Conservation (phyloP, 2,113 vertebrate species). For the Cairina moschata region DNA sequence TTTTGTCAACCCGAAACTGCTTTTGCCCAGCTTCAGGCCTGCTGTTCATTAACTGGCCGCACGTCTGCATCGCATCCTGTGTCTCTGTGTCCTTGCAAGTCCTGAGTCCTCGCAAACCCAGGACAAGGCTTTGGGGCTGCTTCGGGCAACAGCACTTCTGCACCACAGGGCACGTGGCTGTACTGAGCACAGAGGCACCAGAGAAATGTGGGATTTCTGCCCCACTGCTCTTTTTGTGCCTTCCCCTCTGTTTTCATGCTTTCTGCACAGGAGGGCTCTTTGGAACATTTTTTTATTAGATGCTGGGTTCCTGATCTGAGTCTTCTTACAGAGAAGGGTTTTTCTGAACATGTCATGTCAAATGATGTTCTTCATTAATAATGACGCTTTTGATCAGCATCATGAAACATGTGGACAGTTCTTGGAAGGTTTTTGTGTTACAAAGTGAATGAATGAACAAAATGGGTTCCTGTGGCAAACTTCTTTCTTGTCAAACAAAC, state of each 20-base stretch:
- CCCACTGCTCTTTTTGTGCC: not conserved
- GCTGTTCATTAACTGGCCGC: not conserved
- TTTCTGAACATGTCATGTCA: not conserved
- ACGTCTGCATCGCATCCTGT: not conserved
- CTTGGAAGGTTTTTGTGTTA: not conserved
- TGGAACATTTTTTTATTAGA: not conserved
- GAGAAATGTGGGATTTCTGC: not conserved
- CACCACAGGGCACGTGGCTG: not conserved
- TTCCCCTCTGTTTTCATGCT: not conserved
- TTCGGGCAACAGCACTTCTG: not conserved
- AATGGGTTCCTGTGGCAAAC: not conserved
- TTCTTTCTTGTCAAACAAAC: not conserved
- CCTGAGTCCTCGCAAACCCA: not conserved
- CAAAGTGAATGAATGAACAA: not conserved
- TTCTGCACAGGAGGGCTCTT: accelerated
- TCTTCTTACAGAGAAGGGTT: not conserved
- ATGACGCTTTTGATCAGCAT: not conserved
- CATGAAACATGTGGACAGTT: not conserved
- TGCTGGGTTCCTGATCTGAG: not conserved
- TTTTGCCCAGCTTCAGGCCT: not conserved
- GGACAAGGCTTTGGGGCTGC: not conserved
- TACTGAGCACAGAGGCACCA: accelerated
- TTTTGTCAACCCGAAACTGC: not conserved
- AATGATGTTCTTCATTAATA: not conserved
- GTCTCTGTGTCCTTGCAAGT: not conserved